Base-by-base conservation (phyloP, 2,797 vertebrate genomes). In the Dermochelys coriacea region DNA sequence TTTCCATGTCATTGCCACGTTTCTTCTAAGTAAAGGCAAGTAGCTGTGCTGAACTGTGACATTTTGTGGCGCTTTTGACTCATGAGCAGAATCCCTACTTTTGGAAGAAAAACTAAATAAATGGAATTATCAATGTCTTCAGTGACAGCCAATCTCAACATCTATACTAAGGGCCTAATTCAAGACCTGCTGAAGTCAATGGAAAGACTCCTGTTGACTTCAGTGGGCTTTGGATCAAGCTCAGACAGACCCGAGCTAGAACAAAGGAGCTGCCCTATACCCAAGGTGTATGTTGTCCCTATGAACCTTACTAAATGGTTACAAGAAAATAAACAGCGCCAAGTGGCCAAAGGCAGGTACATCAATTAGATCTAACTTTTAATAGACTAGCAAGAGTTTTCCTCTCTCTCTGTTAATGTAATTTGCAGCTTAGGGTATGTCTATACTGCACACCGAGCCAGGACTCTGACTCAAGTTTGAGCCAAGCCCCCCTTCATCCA, bases 311-410 rank as follows among this genome's bases (percentile, higher is more conserved):
- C 21, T 34, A 64, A 78, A 86, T 84, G 86, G 80, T 77, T 94
- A 86, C 92, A 89, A 86, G 82, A 61, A 74, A 80, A 75, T 6
- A 45, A 27, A 86, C 88, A 84, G 61, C 61, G 91, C 41, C 15
- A 95, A 96, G 80, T 77, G 94, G 92, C 90, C 82, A 79, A 16
- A 68, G 93, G 91, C 94, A 85, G 87, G 87, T 18, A 85, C 94
- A 95, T 94, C 94, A 91, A 94, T 97, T 87, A 85, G 52, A 84
- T 68, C 47, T 92, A 88, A 96, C 89, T 89, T 97, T 83, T 95
- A 95, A 81, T 89, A 95, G 90, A 95, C 55, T 45, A 85, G 82
- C 78, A 96, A 93, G 90, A 89, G 90, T 96, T 80, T 96, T 93
- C 45, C 15, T 84, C 59, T 18, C 16, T 74, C 88, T 93, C n/a